Conservation (phyloP, 1,140 invertebrate species). For the Apis laboriosa region DNA sequence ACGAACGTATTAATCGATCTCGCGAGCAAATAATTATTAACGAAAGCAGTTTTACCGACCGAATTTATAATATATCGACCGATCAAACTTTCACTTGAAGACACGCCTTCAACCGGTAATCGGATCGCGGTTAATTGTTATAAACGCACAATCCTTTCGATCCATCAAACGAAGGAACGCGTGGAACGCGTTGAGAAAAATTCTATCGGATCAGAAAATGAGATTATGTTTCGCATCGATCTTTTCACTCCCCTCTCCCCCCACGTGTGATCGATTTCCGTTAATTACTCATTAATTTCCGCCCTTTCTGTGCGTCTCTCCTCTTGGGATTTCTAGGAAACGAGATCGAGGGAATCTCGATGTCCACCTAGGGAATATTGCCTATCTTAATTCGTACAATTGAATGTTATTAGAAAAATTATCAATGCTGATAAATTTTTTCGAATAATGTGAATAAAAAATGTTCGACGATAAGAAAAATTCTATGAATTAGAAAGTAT, state of each 20-base stretch:
- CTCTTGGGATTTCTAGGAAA: background rate
- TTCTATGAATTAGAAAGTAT: no score
- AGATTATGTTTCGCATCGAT: slow-evolving; percentile 10
- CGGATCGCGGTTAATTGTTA: slow-evolving; percentile 3
- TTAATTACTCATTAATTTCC: slow-evolving; percentile 30
- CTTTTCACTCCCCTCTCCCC: background rate
- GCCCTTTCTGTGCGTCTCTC: background rate
- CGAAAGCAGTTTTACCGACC: background rate
- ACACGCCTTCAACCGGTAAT: background rate
- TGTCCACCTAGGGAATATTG: no score
- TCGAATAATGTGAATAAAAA: background rate
- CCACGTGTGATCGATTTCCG: background rate
- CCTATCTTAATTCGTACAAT: no score
- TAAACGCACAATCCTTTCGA: background rate
- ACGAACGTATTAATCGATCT: background rate
- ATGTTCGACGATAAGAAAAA: no score
- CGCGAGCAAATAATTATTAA: slow-evolving; percentile 15
- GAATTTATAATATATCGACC: background rate
- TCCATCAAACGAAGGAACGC: background rate
- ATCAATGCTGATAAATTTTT: no score
- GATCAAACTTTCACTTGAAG: slow-evolving; percentile 30
- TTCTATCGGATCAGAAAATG: background rate
- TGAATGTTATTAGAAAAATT: no score
- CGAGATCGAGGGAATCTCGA: background rate
- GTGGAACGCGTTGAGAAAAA: background rate